Evolutionary conservation across 2,113 vertebrate genomes (phyloP).

Genomic region (Zosterops lateralis): DNA sequence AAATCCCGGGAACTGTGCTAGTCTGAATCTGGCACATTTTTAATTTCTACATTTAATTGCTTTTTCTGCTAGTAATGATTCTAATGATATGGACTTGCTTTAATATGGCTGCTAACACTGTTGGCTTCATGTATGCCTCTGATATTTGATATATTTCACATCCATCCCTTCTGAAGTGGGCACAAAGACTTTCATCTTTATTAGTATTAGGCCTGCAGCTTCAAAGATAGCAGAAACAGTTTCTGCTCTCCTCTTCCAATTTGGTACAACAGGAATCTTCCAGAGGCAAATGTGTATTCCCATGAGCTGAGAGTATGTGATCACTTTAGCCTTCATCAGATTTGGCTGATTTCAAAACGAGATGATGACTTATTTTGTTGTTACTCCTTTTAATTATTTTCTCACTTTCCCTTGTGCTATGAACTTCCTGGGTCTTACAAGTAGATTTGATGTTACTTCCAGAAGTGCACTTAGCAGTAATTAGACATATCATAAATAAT

Average conservation of each 20-base stretch:
- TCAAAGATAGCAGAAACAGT: not conserved
- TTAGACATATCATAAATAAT: not conserved
- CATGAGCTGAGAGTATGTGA: not conserved
- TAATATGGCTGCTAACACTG: not conserved
- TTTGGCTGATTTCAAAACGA: slow-evolving; percentile 4
- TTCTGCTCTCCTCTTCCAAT: not conserved
- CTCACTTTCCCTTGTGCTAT: not conserved
- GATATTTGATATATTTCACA: not conserved
- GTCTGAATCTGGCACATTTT: not conserved
- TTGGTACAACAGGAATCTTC: not conserved
- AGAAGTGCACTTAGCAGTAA: not conserved
- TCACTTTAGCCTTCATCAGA: slow-evolving; percentile 14
- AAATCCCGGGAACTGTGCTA: not conserved
- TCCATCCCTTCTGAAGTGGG: not conserved
- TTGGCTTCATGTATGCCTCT: not conserved
- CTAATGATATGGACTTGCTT: not conserved
- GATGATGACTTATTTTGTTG: not conserved
- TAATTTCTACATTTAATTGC: not conserved
- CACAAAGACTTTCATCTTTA: slow-evolving; percentile 7
- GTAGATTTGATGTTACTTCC: not conserved
- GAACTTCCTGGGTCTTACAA: not conserved
- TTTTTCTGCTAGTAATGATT: not conserved
- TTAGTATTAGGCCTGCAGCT: slow-evolving; percentile 19
- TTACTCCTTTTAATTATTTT: slow-evolving; percentile 11
- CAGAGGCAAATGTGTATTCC: not conserved